Conservation (phyloP, 2,888 invertebrate genomes). For the Caenorhabditis becei region DNA sequence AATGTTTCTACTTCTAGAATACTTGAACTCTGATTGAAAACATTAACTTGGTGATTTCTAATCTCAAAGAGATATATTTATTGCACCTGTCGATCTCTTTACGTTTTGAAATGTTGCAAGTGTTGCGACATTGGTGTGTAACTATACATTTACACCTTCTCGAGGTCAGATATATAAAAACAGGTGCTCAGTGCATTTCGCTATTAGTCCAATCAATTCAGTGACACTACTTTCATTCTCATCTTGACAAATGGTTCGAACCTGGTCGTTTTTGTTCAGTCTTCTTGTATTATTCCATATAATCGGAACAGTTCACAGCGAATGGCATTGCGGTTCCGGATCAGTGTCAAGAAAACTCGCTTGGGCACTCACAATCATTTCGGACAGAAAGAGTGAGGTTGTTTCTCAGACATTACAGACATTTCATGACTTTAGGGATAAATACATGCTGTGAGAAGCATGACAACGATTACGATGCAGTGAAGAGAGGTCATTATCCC, state of each 20-base stretch:
- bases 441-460: conserved; percentile 30
- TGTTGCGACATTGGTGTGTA: not conserved
- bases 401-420: not conserved
- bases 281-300: no score
- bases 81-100: no score
- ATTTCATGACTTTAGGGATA: not conserved
- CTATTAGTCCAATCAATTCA: no score
- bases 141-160: not conserved
- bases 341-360: not conserved
- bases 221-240: no score
- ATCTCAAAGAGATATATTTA: no score
- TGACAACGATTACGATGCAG: conserved; percentile 22
- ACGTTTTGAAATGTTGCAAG: not conserved
- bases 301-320: not conserved
- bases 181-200: not conserved
- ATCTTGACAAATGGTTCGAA: no score
- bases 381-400: conserved; percentile 7
- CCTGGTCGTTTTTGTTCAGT: no score
- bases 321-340: conserved; percentile 18
- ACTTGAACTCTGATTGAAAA: no score
- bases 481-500: not conserved
- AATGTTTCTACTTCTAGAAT: no score
- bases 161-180: not conserved
- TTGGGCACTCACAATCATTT: not conserved
- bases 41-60: no score